Conservation (phyloP, 2,888 invertebrate species). For the Cryptus viduatorius region DNA sequence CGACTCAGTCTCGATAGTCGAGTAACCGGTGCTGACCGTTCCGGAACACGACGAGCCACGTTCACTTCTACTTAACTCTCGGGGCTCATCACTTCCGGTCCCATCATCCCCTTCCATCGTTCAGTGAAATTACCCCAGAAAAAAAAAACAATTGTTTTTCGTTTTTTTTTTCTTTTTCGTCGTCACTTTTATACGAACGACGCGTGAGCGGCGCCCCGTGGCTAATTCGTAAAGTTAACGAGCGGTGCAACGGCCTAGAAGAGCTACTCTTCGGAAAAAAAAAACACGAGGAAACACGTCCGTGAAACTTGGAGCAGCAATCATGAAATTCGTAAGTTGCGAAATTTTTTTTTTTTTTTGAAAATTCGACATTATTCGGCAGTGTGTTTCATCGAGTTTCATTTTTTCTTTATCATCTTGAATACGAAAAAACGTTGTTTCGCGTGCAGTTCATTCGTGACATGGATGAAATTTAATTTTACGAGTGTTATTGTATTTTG, state of each 20-base stretch:
- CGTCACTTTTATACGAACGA: background rate
- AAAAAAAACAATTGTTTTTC: background rate
- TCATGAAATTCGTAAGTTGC: constrained; percentile 67
- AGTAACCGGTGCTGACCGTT: constrained; percentile 66
- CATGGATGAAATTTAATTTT: background rate
- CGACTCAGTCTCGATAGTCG: constrained; percentile 60
- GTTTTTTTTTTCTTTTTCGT: constrained; percentile 8
- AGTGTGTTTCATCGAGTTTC: constrained; percentile 3
- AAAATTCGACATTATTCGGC: background rate
- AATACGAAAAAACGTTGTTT: background rate
- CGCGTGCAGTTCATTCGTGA: background rate
- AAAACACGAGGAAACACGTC: constrained; percentile 3
- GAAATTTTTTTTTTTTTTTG: background rate
- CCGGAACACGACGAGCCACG: constrained; percentile 62
- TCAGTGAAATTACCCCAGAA: background rate
- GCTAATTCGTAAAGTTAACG: constrained; percentile 63
- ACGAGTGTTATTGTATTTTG: background rate
- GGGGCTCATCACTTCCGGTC: constrained; percentile 30
- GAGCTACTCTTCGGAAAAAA: background rate
- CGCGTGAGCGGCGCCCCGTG: constrained; percentile 11
- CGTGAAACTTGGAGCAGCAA: constrained; percentile 24
- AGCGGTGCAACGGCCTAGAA: constrained; percentile 21
- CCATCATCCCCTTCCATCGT: constrained; percentile 46
- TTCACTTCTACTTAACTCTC: constrained; percentile 7
- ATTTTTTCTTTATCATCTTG: background rate